Base-by-base conservation (phyloP, 2,888 invertebrate genomes). In the Stenurella melanura region DNA sequence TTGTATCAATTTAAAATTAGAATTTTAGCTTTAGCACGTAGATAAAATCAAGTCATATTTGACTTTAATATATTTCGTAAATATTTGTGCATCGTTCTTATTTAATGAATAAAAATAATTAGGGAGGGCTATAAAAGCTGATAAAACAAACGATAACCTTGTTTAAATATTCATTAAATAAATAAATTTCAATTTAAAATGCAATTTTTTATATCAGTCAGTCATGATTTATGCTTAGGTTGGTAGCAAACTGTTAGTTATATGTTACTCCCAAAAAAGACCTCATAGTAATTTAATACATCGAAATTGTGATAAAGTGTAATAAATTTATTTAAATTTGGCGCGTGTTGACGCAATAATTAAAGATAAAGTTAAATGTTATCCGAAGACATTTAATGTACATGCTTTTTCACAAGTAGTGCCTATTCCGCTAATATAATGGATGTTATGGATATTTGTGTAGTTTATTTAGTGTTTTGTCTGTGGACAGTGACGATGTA, bases 321-420 rank as follows among this genome's bases (percentile, higher is more conserved):
- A 70, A 67, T 71, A 75, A 73, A 64, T 78, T 78, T 78, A 76
- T 78, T 87, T 78, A 81, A 87, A 87, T 86, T 85, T 86, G 85
- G 85, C 86, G 86, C 86, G 84, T 79, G 80, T 17, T 86, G 86
- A 87, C 87, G 86, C 82, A 86, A 84, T 74, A 74, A 81, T 79
- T 77, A 7, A 60, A 75, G 86, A 86, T 87, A 86, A 80, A 85
- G 82, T 84, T 81, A 83, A 86, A 85, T 86, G 84, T 84, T 84
- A 84, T 80, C 79, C 79, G 82, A 83, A 83, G 83, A 83, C 81
- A 82, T 80, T 83, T 78, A 74, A 81, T 80, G 78, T 82, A 81
- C 84, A 83, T 85, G 85, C 85, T 84, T 84, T 84, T 81, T 80
- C 79, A 81, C 79, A 78, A 82, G 80, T 82, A 68, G 81, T 82